Evolutionary conservation across 2,797 vertebrate species (phyloP).

Genomic region (Xenentodon cancila): DNA sequence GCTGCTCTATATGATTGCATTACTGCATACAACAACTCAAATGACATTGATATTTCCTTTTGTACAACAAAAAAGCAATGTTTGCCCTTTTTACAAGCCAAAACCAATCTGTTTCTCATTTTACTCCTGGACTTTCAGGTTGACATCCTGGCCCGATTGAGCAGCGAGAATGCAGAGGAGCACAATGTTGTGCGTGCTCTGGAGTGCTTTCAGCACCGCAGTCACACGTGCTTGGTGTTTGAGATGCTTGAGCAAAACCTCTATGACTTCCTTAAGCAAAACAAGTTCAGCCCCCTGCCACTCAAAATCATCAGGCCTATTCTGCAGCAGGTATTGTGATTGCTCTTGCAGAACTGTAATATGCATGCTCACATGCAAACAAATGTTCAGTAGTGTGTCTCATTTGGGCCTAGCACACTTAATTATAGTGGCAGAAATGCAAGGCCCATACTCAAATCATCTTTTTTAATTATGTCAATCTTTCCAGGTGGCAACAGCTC

Average conservation of each 20-base stretch:
- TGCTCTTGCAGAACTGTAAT: background rate
- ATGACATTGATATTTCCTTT: background rate
- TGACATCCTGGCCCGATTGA: slow-evolving; percentile 91
- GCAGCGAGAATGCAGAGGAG: slow-evolving; percentile 94
- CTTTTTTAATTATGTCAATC: background rate
- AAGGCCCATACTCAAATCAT: background rate
- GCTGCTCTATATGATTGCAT: background rate
- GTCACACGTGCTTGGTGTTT: slow-evolving; percentile 96
- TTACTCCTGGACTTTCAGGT: slow-evolving; percentile 57
- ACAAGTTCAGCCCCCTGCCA: slow-evolving; percentile 97
- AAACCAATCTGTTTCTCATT: background rate
- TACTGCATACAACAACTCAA: background rate
- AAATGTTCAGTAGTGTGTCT: too few species aligned
- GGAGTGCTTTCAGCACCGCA: slow-evolving; percentile 96
- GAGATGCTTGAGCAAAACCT: slow-evolving; percentile 99
- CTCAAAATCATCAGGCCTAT: slow-evolving; percentile 96
- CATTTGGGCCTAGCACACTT: background rate
- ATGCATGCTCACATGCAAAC: too few species aligned
- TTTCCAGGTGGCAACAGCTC: slow-evolving; percentile 88
- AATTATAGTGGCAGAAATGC: background rate
- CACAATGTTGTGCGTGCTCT: slow-evolving; percentile 95
- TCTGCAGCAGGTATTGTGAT: slow-evolving; percentile 86
- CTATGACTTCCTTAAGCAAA: slow-evolving; percentile 98
- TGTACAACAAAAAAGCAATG: background rate
- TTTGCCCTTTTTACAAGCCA: background rate